Evolutionary conservation across 2,888 invertebrate species (phyloP).

Genomic region (Lamellibrachia columna): DNA sequence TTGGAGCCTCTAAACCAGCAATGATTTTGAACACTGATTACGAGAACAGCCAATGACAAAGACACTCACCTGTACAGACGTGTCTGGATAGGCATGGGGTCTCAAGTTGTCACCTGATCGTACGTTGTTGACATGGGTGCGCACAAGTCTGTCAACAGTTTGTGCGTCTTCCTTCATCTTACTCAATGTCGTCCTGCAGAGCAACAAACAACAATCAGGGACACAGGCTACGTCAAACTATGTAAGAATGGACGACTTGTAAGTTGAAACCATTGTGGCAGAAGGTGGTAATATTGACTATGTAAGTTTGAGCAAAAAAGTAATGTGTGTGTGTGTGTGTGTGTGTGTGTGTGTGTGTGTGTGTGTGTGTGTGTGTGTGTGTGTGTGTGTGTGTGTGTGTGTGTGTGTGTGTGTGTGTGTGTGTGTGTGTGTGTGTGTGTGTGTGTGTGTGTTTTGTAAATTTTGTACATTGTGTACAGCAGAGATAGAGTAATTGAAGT

Average conservation of each 20-base stretch:
- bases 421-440: not conserved
- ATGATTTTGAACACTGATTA: too few relatives aligned
- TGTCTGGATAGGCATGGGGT: not conserved
- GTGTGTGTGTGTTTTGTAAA: not conserved
- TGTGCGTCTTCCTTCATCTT: not conserved
- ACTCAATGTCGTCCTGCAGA: not conserved
- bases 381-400: not conserved
- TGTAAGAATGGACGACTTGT: not conserved
- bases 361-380: constrained; percentile 8
- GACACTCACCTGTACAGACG: not conserved
- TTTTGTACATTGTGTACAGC: too few relatives aligned
- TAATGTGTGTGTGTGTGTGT: not conserved
- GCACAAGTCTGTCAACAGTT: not conserved
- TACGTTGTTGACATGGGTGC: not conserved
- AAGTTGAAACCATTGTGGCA: not conserved
- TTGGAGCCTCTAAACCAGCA: too few relatives aligned
- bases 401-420: not conserved
- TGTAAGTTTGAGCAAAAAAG: not conserved
- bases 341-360: not conserved
- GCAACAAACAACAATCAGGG: not conserved
- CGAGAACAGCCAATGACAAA: not conserved
- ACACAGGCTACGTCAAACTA: not conserved
- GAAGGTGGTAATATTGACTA: not conserved
- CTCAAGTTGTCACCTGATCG: not conserved
- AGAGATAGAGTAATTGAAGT: too few relatives aligned